Base-by-base conservation (phyloP, 1,140 invertebrate species). In the Leptestheria dahalacensis region DNA sequence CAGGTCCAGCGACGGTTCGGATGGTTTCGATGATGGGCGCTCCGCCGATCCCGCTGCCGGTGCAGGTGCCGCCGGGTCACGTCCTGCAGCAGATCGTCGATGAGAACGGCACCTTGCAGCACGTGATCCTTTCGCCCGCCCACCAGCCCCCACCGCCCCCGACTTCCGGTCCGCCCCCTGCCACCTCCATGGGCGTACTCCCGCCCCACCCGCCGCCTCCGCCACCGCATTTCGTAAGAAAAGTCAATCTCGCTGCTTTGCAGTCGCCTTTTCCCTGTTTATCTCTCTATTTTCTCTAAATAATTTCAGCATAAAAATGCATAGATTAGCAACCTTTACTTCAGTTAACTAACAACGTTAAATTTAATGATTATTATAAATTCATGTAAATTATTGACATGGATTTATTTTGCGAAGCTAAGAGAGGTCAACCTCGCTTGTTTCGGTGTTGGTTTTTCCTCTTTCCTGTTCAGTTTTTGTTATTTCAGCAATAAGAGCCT, bases 61-160 rank as follows among this genome's bases (percentile, higher is more conserved):
- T 93, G 68, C 85, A 89, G 73, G 86, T 91, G 62, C 88, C 88
- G 26, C 86, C 85, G 46, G 89, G 88, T 68, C 89, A 84, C 75
- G 80, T 92, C 72, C 82, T 92, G 63, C 87, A 88, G 71, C 88
- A 88, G 70, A 88, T 92, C 65, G 81, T 92, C 63, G 89, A 92
- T 72, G 89, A 92, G 71, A 84, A 79, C 70, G 86, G 86, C 57
- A 84, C 85, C 59, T 76, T 93, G 64, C 79, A 86, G 46, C 88
- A 91, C 72, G 87, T 91, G 65, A 84, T 92, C 65, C 76, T 91
- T 58, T 85, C 84, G 11, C 80, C 84, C 55, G 82, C 85, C 69
- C 73, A 71, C 25, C 33, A 6, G 15, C 33, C 33, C 33, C 33
- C 33, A 41, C 33, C 33, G 15, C 81, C 80, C 58, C 80, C 80